Base-by-base conservation (phyloP, 2,888 invertebrate genomes). In the Eupithecia dodoneata region DNA sequence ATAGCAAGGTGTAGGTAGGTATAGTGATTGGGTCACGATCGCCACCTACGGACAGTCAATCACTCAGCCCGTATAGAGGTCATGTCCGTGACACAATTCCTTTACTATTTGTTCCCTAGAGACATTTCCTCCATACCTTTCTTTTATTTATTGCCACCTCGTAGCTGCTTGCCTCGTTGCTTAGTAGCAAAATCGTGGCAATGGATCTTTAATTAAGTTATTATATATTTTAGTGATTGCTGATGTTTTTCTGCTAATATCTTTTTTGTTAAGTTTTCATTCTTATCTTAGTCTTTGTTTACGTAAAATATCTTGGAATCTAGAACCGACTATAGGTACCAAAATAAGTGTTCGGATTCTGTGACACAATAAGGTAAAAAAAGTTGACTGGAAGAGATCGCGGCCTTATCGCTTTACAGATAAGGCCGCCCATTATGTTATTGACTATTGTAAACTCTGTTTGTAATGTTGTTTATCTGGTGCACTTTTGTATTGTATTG, bases 1-100 rank as follows among this genome's bases (percentile, higher is more conserved):
- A 41, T 13, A 41, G 13, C 5, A 66, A 7, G 41, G 15, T 66
- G 7, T 66, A 65, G 12, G 41, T 66, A 66, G 5, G 41, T 65
- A 75, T 78, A 80, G 69, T 74, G 79, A 79, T 81, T 73, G 66
- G 78, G 79, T 81, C 79, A 79, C 69, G 69, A n/a, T 69, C 69
- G 45, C n/a, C 69, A 69, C 69, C 42, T 66, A 69, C 80, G 81
- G 82, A 71, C 80, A 77, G 81, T 81, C 82, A 81, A 80, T 79
- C 80, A 78, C 79, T 69, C 69, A 44, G 69, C 75, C 79, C 76
- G 73, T 72, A 77, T 73, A 55, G 66, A 52, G 67, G 47, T 69
- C 76, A 72, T 71, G 75, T 72, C 41, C 72, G 76, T 76, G 72
- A 67, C 66, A 47, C n/a, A 13, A 12, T 69, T 69, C 69, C 69